Percentiles rank a stretch among this genome's conserved stretches.
These are phyloP conservation scores for Decapterus maruadsi DNA, from an alignment of 2,797 vertebrate species.

Conservation along the genomic window DNA sequence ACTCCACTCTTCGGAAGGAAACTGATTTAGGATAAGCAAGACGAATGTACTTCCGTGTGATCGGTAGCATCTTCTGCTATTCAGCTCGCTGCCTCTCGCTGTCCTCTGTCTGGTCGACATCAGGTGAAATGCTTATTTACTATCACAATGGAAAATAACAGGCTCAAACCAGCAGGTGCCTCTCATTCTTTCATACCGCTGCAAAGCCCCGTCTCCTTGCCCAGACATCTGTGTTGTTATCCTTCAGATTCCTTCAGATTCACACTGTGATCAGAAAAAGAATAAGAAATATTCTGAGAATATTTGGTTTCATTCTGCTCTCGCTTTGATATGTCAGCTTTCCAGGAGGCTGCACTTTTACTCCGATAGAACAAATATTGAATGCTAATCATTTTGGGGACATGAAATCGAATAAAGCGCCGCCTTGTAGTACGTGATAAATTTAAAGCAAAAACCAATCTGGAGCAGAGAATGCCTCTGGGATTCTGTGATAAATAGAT, in stretches of 20 bases:
- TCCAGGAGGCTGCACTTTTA: constrained; percentile 15
- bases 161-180: constrained; percentile 56
- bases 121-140: constrained; percentile 65
- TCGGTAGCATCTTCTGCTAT: constrained; percentile 13
- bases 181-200: constrained; percentile 35
- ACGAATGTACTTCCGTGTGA: constrained; percentile 58
- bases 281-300: constrained; percentile 23
- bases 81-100: constrained; percentile 12
- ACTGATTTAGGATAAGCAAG: constrained; percentile 44
- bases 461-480: constrained; percentile 33
- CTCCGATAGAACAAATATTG: constrained; percentile 27
- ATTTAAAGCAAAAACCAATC: constrained; percentile 35
- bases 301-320: constrained; percentile 12
- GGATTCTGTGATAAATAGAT: constrained; percentile 63
- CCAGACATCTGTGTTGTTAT: constrained; percentile 56
- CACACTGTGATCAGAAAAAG: constrained; percentile 17
- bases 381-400: constrained; percentile 12
- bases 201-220: constrained; percentile 45
- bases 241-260: constrained; percentile 36
- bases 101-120: constrained; percentile 18
- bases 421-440: constrained; percentile 7
- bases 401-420: constrained; percentile 17
- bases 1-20: constrained; percentile 62
- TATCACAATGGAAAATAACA: constrained; percentile 67
- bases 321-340: constrained; percentile 11